Base-by-base conservation (phyloP, 2,888 invertebrate genomes). In the Xanthorhoe spadicearia region DNA sequence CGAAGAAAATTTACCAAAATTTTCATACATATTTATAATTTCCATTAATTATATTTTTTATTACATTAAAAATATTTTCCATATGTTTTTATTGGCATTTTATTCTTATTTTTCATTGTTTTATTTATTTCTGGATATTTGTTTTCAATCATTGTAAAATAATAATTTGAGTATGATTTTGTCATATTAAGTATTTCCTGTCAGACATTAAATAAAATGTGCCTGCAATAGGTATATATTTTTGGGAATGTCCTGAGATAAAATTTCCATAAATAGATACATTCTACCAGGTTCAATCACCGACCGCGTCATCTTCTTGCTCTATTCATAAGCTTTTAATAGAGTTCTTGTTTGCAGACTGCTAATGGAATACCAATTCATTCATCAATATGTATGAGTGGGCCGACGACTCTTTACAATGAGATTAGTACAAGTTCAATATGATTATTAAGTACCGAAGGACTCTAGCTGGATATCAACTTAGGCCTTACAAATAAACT, bases 381-480 rank as follows among this genome's bases (percentile, higher is more conserved):
- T 51, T 64, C 73, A 74, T 73, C 70, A 73, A 74, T 74, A 74
- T 74, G 70, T 68, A 74, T 74, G 71, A 73, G 64, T 38, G 43
- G 60, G 15, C 38, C 57, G 56, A 51, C 55, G 65, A 51, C 51
- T 38, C 64, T 61, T 59, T 60, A 61, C 52, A 54, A 57, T 60
- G 55, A 68, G 58, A 66, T 66, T 61, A 65, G 23, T 57, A 57
- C 59, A 66, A 57, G 58, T 61, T 57, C 59, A 57, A 35, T 52
- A 63, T 60, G 35, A 52, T 48, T 67, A 49, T 43, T 50, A 60
- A 56, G 46, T 60, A 17, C 55, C 18, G 19, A 49, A 48, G 46
- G 9, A 38, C 54, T 48, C 48, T 49, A 57, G 15, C 35, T 15
- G n/a, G 49, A 35, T 13, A 48, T 15, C 10, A 23, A 23, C 23